Evolutionary conservation across 2,888 invertebrate genomes (phyloP).

Genomic region (Coecobrya sp.): DNA sequence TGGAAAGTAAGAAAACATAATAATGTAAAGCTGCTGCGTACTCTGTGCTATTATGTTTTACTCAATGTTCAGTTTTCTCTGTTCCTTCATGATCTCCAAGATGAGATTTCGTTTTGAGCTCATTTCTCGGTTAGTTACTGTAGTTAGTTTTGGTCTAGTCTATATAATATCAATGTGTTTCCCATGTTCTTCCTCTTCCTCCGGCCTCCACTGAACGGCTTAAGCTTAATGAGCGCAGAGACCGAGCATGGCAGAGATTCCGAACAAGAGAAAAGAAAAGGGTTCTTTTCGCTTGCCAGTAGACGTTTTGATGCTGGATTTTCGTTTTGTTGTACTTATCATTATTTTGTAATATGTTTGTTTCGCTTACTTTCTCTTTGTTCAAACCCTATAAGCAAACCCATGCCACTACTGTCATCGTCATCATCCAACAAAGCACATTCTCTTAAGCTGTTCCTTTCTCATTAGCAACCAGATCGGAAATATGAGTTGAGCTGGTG

Average conservation of each 20-base stretch:
- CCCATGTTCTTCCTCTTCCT: background rate
- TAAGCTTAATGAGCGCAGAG: constrained; percentile 35
- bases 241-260: background rate
- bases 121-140: constrained; percentile 4
- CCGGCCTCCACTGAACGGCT: constrained; percentile 1
- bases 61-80: background rate
- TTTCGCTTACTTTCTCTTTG: constrained; percentile 2
- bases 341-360: constrained; percentile 9
- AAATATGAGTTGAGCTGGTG: constrained; percentile 59
- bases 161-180: background rate
- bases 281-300: background rate
- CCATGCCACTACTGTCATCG: background rate
- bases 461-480: constrained; percentile 58
- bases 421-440: constrained; percentile 1
- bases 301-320: background rate
- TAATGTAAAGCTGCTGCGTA: background rate
- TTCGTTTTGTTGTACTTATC: background rate
- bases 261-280: background rate
- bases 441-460: constrained; percentile 36
- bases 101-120: constrained; percentile 49
- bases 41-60: background rate
- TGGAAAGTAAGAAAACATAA: background rate
- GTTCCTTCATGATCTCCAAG: background rate
- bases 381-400: background rate
- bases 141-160: background rate